These are phyloP conservation scores for Solenopsis invicta DNA, from an alignment of 1,140 invertebrate species.

Conservation along the genomic window DNA sequence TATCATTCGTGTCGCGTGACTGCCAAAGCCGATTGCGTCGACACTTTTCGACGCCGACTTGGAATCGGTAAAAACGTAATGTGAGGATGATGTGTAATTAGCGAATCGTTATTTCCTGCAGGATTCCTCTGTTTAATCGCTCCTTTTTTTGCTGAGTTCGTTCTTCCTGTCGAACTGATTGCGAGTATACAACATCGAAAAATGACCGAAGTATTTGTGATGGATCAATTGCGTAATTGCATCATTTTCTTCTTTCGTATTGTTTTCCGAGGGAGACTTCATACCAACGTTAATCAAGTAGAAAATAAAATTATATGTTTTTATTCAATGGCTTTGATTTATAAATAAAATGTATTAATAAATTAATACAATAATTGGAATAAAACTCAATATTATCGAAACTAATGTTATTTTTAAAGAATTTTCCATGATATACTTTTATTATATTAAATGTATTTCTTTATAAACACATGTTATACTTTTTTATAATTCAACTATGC, in stretches of 20 bases:
- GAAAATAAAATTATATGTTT: neutral
- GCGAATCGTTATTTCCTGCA: constrained; percentile 35
- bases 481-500: too few relatives aligned
- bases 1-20: neutral
- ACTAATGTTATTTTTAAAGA: too few relatives aligned
- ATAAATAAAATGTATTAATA: neutral
- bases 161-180: neutral
- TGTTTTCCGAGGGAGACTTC: neutral
- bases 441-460: too few relatives aligned
- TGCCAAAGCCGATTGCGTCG: neutral
- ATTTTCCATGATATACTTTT: too few relatives aligned
- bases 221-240: constrained; percentile 1
- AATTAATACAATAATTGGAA: neutral
- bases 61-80: constrained; percentile 16
- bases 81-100: constrained; percentile 53
- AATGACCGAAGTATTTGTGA: constrained; percentile 1
- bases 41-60: neutral
- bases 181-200: constrained; percentile 7
- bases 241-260: neutral
- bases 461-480: too few relatives aligned
- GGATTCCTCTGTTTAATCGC: constrained; percentile 21
- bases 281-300: neutral
- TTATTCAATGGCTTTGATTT: neutral
- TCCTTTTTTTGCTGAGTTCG: neutral
- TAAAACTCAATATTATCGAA: too few relatives aligned